Conservation (phyloP, 2,888 invertebrate genomes). For the Creontiades dilutus region DNA sequence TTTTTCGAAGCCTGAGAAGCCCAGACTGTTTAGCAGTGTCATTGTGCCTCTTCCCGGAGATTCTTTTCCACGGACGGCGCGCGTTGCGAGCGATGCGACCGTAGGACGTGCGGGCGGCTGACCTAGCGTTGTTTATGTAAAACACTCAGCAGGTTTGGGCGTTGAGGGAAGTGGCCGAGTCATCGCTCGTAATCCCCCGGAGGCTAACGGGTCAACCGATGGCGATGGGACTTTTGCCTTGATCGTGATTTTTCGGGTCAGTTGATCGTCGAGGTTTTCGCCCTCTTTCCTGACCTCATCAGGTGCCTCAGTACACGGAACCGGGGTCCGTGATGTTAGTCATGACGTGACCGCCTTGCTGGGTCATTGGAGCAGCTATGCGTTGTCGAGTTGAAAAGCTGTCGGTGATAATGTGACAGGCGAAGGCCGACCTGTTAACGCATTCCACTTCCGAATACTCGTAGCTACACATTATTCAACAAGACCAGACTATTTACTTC, state of each 20-base stretch:
- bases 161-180: constrained; percentile 60
- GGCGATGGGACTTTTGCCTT: constrained; percentile 45
- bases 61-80: constrained; percentile 1
- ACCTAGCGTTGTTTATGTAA: constrained; percentile 63
- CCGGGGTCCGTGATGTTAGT: background rate
- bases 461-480: too few species aligned
- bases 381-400: background rate
- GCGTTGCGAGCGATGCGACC: background rate
- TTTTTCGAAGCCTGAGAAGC: constrained; percentile 3
- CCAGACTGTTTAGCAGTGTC: background rate
- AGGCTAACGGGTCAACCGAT: constrained; percentile 66
- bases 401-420: background rate
- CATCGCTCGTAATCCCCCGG: constrained; percentile 66
- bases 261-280: constrained; percentile 23
- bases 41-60: constrained; percentile 1
- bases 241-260: constrained; percentile 68
- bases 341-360: constrained; percentile 53
- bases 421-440: background rate
- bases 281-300: constrained; percentile 44
- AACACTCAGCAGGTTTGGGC: constrained; percentile 68
- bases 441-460: background rate
- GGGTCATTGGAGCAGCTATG: constrained; percentile 50
- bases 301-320: constrained; percentile 38
- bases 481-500: too few species aligned
- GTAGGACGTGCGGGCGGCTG: constrained; percentile 43